Conservation (phyloP, 2,888 invertebrate genomes). For the Dicyrtomina minuta region DNA sequence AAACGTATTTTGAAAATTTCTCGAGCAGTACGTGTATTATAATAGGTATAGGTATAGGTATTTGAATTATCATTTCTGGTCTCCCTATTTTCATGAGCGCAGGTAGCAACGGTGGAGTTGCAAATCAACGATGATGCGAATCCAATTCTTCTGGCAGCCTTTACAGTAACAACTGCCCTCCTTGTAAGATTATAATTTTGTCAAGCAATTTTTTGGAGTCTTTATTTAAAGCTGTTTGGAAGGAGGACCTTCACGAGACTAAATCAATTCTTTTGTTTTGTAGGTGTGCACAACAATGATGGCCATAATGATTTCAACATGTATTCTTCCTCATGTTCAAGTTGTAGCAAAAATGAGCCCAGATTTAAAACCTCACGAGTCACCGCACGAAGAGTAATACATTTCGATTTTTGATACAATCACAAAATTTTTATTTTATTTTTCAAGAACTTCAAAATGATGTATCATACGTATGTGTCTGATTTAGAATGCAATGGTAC, state of each 20-base stretch:
- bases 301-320: constrained; percentile 51
- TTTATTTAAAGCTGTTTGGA: too few relatives aligned
- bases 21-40: too few relatives aligned
- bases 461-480: too few relatives aligned
- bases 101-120: constrained; percentile 52
- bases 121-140: constrained; percentile 53
- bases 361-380: constrained; percentile 38
- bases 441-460: too few relatives aligned
- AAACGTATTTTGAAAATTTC: too few relatives aligned
- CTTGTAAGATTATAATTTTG: too few relatives aligned
- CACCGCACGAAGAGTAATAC: constrained; percentile 49
- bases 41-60: too few relatives aligned
- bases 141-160: constrained; percentile 47
- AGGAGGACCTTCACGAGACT: too few relatives aligned
- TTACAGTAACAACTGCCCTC: constrained; percentile 46
- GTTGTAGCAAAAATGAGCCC: constrained; percentile 45
- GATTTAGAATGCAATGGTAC: constrained; percentile 46
- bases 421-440: too few relatives aligned
- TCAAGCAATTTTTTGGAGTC: too few relatives aligned
- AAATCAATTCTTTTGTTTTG: constrained; percentile 29
- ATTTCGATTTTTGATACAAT: too few relatives aligned
- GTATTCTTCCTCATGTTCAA: constrained; percentile 50
- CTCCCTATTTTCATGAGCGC: neutral
- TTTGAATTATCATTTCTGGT: too few relatives aligned
- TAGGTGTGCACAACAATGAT: constrained; percentile 44